Evolutionary conservation across 2,113 vertebrate genomes (phyloP).

Genomic region (Pogona vitticeps): DNA sequence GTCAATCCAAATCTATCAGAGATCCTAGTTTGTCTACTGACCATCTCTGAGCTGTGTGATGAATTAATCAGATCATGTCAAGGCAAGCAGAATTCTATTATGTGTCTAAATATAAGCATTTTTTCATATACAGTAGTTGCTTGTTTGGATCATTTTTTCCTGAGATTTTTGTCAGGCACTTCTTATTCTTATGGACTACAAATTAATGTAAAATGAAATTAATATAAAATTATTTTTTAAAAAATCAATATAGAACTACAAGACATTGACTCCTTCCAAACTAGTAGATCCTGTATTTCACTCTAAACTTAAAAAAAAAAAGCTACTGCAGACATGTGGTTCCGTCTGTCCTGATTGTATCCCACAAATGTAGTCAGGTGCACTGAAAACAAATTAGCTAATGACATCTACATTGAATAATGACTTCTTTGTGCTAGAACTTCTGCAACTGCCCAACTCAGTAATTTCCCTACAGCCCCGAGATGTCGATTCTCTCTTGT

Average conservation of each 20-base stretch:
- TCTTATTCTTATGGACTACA: not conserved
- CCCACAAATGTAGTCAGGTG: not conserved
- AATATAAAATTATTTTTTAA: not conserved
- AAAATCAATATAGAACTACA: not conserved
- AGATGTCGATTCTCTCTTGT: not conserved
- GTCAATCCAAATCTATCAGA: not conserved
- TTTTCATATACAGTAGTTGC: not conserved
- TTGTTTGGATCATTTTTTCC: not conserved
- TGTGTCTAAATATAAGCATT: not conserved
- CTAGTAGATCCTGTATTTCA: not conserved
- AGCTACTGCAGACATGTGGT: not conserved
- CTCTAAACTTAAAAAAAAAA: not conserved
- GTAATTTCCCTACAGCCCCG: not conserved
- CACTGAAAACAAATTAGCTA: not conserved
- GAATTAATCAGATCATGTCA: not conserved
- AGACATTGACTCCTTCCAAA: not conserved
- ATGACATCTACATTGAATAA: not conserved
- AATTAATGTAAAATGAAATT: not conserved
- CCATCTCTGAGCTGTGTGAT: not conserved
- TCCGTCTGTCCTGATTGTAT: not conserved
- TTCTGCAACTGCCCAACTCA: not conserved
- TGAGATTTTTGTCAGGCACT: not conserved
- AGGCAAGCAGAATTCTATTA: not conserved
- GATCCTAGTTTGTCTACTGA: not conserved
- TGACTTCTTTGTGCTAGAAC: not conserved